These are phyloP conservation scores for Baronia brevicornis DNA, from an alignment of 2,888 invertebrate species.

Conservation along the genomic window DNA sequence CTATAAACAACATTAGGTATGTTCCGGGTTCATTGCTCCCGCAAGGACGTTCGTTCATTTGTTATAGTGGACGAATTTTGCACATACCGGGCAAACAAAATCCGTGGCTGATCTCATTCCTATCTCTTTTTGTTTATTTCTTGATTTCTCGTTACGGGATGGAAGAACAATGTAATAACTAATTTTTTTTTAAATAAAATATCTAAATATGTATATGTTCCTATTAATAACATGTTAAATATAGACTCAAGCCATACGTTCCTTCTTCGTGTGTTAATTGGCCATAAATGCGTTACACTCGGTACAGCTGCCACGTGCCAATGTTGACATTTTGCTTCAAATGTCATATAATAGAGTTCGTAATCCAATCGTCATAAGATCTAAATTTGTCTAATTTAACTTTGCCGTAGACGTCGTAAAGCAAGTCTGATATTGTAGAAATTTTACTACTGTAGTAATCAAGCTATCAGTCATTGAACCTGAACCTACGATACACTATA, in stretches of 20 bases:
- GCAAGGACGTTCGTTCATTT: constrained; percentile 57
- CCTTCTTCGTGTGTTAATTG: too few species aligned
- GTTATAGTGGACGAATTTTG: constrained; percentile 23
- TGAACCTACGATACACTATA: constrained; percentile 13
- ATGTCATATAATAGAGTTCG: constrained; percentile 4
- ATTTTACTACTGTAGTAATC: constrained; percentile 37
- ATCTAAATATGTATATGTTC: too few species aligned
- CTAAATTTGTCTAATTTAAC: constrained; percentile 9
- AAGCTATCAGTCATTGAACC: constrained; percentile 36
- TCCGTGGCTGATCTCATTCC: too few species aligned
- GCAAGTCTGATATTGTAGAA: constrained; percentile 26
- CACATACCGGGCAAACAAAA: constrained; percentile 4
- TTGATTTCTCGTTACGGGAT: too few species aligned
- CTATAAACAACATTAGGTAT: constrained; percentile 37
- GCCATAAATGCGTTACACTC: constrained; percentile 23
- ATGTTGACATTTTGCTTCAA: constrained; percentile 15
- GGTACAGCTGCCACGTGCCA: constrained; percentile 24
- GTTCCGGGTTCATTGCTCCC: constrained; percentile 63
- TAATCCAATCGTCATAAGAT: constrained; percentile 7
- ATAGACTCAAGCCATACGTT: too few species aligned
- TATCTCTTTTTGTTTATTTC: too few species aligned
- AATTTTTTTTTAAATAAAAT: too few species aligned
- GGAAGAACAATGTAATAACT: too few species aligned
- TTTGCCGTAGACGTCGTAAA: constrained; percentile 6
- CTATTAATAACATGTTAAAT: too few species aligned